phyloP scores from a whole-genome alignment of 92 coral and sea anemone species.

The Palythoa grandiflora region DNA sequence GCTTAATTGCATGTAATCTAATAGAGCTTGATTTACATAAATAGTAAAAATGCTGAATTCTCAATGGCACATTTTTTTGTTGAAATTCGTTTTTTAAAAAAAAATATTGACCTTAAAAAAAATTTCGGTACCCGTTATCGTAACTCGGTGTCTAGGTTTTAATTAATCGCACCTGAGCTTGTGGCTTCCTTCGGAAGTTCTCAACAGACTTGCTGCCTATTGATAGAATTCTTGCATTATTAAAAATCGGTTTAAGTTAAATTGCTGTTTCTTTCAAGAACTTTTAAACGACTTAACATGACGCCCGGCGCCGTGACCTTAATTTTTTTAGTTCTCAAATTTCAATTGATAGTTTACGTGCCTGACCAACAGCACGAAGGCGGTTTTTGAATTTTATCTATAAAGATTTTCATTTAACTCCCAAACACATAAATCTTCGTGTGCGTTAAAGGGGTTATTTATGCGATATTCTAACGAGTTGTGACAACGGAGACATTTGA shows the following conservation, averaged over 20 bases:
- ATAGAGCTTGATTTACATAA: neutral
- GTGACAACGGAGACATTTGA: conserved; percentile 35
- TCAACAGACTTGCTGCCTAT: conserved; percentile 12
- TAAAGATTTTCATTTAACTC: neutral
- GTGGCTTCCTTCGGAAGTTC: conserved; percentile 33
- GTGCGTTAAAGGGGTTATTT: conserved; percentile 38
- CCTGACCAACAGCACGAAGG: neutral
- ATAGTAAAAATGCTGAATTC: neutral
- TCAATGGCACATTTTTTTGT: neutral
- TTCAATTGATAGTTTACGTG: conserved; percentile 3
- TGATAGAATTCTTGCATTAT: conserved; percentile 1
- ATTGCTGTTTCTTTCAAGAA: neutral
- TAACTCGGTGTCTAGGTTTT: conserved; percentile 1
- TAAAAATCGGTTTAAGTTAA: neutral
- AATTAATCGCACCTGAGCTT: conserved; percentile 30
- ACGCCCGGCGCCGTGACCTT: neutral
- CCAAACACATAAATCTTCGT: conserved; percentile 37
- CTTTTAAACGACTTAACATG: conserved; percentile 10
- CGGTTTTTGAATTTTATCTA: neutral
- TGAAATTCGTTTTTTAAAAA: neutral
- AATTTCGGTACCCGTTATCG: conserved; percentile 6
- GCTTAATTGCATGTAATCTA: neutral
- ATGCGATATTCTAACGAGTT: conserved; percentile 17
- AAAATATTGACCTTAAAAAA: conserved; percentile 2
- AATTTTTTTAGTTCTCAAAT: neutral